Evolutionary conservation across 2,888 invertebrate species (phyloP), one percentile per base, ranked within the genome.

Genomic region (Caenorhabditis sp.): DNA sequence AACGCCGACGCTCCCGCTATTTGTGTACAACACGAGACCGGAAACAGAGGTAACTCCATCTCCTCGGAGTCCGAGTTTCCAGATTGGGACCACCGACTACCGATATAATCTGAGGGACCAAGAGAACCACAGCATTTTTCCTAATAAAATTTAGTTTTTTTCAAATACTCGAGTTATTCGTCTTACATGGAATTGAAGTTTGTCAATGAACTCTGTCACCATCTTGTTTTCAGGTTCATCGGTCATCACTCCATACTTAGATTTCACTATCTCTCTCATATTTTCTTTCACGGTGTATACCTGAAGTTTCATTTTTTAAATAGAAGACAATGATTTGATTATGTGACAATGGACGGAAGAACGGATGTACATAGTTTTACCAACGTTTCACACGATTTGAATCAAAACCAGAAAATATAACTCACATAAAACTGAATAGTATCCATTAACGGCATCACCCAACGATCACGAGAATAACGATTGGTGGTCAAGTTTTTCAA

Each of bases 381-480:
- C 44, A 44, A 1, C 44, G 19, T n/a, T n/a, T 38, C 12, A 10
- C 12, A 4, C n/a, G 19, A n/a, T 19, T n/a, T 19, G 0, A 47
- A 19, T 54, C 19, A 38, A 38, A 38, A 73, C 59, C 6, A 10
- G 31, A 72, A 51, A 41, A 51, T 38, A 69, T 22, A 22, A 86
- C 90, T 87, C 85, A 92, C 92, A 85, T 92, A 92, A 72, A 90
- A 92, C 70, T 92, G 92, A 12, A 92, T 87, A 19, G 89, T 89
- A 77, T 92, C 92, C 85, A 92, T 79, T n/a, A 92, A 82, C 7
- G 90, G 90, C 31, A 82, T 75, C n/a, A 90, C 90, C 92, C 92
- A 92, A 59, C 90, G 85, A 82, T 92, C 92, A 38, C 92, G 85
- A 16, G 81, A 87, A 83, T 92, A 92, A 22, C 90, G 87, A 68